Base-by-base conservation (phyloP, 2,113 vertebrate genomes). In the Rynchops niger region DNA sequence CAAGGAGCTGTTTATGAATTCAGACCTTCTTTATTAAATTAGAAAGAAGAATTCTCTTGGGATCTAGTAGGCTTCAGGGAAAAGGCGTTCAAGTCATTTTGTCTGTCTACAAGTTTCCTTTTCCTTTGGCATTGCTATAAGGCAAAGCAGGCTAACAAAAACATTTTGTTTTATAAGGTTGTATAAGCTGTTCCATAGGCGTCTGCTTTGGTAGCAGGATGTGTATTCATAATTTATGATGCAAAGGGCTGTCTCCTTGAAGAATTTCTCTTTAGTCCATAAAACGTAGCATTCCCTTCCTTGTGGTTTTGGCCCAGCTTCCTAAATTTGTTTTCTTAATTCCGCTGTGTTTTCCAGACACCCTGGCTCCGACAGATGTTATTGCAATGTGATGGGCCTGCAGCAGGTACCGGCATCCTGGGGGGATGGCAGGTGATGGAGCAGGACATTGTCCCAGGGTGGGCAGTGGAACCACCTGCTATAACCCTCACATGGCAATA, bases 11-110 rank as follows among this genome's bases (percentile, higher is more conserved):
- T 63, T 95, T 92, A 91, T 81, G 80, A 96, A 96, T 93, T 83
- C 70, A 84, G 36, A 77, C 83, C 90, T 92, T 29, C 56, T 82
- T 96, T 79, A 97, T 94, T 95, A 97, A 97, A 97, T 97, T 85
- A 92, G 89, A 94, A 92, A 43, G 83, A 95, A 93, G 91, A 92
- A 93, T 12, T 59, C 19, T 59, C 47, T 72, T 47, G 88, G 89
- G 86, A 97, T 65, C 71, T 83, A 86, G 34, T 88, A 88, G 74
- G 91, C 93, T 97, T 96, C 86, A 90, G 93, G 72, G 62, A 70
- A 90, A 88, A 92, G 61, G 38, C 82, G 81, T 86, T 96, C 74
- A 90, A 43, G 72, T 96, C 69, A 78, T 96, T 89, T 95, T 92
- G 71, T 34, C 47, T 25, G 43, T 76, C 61, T 58, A 71, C 65